These are phyloP conservation scores for Elaphurus davidianus DNA, from an alignment of 2,113 vertebrate species.

Conservation along the genomic window DNA sequence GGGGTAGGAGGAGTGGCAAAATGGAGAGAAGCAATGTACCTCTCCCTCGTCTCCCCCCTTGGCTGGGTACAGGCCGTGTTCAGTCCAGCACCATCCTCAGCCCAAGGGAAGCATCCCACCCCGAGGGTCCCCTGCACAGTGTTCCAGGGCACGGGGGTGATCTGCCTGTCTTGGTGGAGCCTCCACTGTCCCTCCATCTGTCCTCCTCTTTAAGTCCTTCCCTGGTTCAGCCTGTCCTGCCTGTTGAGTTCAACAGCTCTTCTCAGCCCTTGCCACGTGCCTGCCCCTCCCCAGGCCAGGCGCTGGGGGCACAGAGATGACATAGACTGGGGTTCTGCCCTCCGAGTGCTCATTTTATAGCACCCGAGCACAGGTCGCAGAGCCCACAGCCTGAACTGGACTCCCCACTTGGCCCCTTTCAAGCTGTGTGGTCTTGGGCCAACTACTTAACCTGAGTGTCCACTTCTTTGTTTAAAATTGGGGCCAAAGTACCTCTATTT, in stretches of 20 bases:
- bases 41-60: background rate
- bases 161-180: background rate
- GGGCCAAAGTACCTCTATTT: background rate
- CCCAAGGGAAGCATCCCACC: background rate
- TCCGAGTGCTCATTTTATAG: background rate
- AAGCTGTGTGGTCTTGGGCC: background rate
- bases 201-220: background rate
- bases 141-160: background rate
- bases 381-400: background rate
- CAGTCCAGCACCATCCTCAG: background rate
- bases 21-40: background rate
- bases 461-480: background rate
- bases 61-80: background rate
- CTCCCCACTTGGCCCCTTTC: background rate
- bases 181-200: background rate
- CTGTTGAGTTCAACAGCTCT: background rate
- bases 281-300: background rate
- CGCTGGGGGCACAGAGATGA: background rate
- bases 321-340: background rate
- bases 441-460: constrained; percentile 9
- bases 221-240: background rate
- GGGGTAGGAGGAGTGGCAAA: background rate
- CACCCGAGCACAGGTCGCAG: background rate
- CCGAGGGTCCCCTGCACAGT: background rate
- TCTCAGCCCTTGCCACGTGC: background rate